Base-by-base conservation (phyloP, 2,888 invertebrate genomes). In the Strigamia transsilvanica region DNA sequence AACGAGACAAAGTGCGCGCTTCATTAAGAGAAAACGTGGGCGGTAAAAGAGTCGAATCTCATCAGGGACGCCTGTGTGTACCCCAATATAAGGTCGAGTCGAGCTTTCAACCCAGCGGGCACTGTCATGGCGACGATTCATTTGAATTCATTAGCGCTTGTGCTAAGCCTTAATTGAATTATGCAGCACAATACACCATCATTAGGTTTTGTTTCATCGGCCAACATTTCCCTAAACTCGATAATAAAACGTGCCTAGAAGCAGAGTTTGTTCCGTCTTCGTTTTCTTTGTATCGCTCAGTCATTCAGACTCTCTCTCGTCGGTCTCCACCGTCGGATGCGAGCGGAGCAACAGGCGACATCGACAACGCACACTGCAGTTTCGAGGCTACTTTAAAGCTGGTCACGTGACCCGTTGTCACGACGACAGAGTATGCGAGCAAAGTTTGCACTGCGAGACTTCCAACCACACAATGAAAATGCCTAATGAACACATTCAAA, bases 381-480 rank as follows among this genome's bases (percentile, higher is more conserved):
- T 51, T 51, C 51, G 32, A 61, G 61, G 18, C 61, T 61, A 5
- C 61, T 61, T 23, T 12, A 23, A 23, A 18, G 13, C 66, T 27
- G 15, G 80, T 80, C 80, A 80, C 32, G 34, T 66, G 81, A 81
- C 13, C 38, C 34, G 81, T 81, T 66, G 66, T n/a, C 81, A 81
- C 66, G 81, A 38, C 34, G n/a, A 66, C 18, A 4, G 27, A 61
- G 61, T 66, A 27, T 66, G 81, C 66, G n/a, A 34, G 18, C 38
- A 61, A 41, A 81, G 81, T 66, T 81, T 61, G 61, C 81, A 34
- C 56, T 81, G 61, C 56, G 9, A 81, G 81, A 32, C 13, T 81
- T 61, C 41, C 66, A 41, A 56, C 61, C 81, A 61, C 81, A 81
- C 81, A 66, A 81, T 81, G 81, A 81, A n/a, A n/a, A 81, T 81